These are phyloP conservation scores for Hippopotamus amphibius DNA, from an alignment of 2,113 vertebrate species.

Conservation along the genomic window DNA sequence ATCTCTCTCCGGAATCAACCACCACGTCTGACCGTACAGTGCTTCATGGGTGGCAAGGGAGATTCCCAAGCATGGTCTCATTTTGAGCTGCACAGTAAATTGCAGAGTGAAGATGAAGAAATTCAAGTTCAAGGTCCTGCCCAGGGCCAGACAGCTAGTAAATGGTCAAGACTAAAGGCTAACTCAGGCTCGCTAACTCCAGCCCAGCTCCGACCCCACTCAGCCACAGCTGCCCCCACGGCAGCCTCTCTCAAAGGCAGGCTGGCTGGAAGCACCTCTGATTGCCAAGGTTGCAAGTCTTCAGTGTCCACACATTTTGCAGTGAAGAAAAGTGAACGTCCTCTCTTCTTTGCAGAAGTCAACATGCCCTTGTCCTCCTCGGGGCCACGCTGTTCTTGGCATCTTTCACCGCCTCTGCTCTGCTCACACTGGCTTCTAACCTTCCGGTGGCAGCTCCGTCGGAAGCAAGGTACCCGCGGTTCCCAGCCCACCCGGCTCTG, in stretches of 20 bases:
- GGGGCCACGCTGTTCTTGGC: constrained; percentile 85
- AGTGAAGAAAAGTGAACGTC: not conserved
- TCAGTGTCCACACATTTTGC: fast-evolving
- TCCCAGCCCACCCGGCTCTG: not conserved
- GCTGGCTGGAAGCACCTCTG: not conserved
- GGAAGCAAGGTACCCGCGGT: constrained; percentile 71
- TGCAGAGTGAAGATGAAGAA: not conserved
- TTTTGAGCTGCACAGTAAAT: not conserved
- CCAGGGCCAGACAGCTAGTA: fast-evolving
- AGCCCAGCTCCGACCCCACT: not conserved
- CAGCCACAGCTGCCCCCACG: not conserved
- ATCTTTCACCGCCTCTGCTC: constrained; percentile 80
- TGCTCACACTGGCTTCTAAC: constrained; percentile 85
- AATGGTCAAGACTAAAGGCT: not conserved
- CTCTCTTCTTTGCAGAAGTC: constrained; percentile 85
- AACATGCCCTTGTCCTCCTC: constrained; percentile 78
- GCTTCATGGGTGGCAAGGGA: not conserved
- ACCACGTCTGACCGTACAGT: too few species aligned
- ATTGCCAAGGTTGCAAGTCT: not conserved
- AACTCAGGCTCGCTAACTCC: not conserved
- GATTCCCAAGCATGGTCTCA: not conserved
- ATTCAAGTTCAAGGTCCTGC: not conserved
- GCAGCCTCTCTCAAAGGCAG: not conserved
- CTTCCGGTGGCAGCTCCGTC: constrained; percentile 67
- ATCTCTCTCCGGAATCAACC: not conserved